A percentile compares a stretch with the other conserved stretches of the same genome.
Evolutionary conservation across 2,888 invertebrate species (phyloP).

Genomic region (Eupeodes latifasciatus): DNA sequence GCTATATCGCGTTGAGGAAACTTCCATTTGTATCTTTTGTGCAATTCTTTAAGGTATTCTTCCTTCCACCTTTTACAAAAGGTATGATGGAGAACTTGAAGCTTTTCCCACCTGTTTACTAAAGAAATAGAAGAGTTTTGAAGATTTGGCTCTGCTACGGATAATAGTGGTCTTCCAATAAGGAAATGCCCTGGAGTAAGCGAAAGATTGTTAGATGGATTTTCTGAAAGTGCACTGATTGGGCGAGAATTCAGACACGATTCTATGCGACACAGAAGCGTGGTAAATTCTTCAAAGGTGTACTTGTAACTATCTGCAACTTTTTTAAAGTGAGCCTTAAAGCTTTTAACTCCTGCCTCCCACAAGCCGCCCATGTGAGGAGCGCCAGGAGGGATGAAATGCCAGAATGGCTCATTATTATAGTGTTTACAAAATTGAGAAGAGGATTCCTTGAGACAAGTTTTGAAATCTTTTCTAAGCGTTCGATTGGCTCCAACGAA

Average conservation of each 20-base stretch:
- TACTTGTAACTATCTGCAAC: neutral
- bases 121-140: conserved; percentile 4
- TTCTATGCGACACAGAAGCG: conserved; percentile 4
- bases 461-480: neutral
- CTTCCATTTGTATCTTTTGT: conserved; percentile 57
- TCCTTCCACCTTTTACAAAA: no score
- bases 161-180: conserved; percentile 18
- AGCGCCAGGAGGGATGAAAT: conserved; percentile 15
- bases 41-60: conserved; percentile 28
- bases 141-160: neutral
- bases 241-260: neutral
- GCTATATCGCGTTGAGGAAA: conserved; percentile 31
- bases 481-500: conserved; percentile 31
- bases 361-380: conserved; percentile 6
- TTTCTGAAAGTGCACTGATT: conserved; percentile 4
- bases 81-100: conserved; percentile 39
- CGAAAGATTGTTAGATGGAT: neutral
- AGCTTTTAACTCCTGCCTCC: no score
- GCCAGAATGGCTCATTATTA: neutral
- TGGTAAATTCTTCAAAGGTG: conserved; percentile 20
- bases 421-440: neutral
- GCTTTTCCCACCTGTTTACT: conserved; percentile 20
- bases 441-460: no score
- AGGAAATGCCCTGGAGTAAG: conserved; percentile 17
- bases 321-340: no score